Base-by-base conservation (phyloP, 2,113 vertebrate genomes). In the Penelope pileata region DNA sequence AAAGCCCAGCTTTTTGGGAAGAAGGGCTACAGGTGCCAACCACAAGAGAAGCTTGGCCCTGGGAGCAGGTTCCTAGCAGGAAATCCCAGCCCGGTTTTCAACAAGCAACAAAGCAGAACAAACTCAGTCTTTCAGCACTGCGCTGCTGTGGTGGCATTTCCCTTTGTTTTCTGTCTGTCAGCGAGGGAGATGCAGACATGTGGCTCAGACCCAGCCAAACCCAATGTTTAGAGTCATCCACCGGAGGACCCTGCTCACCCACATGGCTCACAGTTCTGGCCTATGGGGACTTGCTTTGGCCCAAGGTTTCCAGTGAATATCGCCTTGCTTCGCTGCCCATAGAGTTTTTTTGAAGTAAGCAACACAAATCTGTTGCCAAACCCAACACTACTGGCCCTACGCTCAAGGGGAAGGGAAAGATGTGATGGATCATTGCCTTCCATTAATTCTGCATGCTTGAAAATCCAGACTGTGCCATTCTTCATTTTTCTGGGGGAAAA, bases 1-100 rank as follows among this genome's bases (percentile, higher is more conserved):
- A 63, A 84, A 80, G 32, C 6, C n/a, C 7, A 30, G 19, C 23
- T 84, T 67, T 88, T 30, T 0, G 0, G 17, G 30, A 18, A 73
- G 67, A 62, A 45, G 32, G 32, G 34, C 30, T 74, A 47, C 32
- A 42, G 27, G 10, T 50, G 11, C 16, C 70, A 68, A 19, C 15
- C n/a, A 19, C 24, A 24, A 74, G 53, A 78, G 48, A 78, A 77
- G 22, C 3, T 13, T 32, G 0, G 0, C 42, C 15, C 63, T 48
- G 29, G 27, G 40, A 48, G 56, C 29, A 45, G 32, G 26, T 51
- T 58, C 27, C 62, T 86, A 54, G 15, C 40, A 27, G 11, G n/a
- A 86, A 90, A 90, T 66, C 42, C 12, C 80, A 88, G 54, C 5
- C 18, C 24, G 18, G 21, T 45, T 83, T 74, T 67, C 36, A 53